Base-by-base conservation (phyloP, 2,797 vertebrate genomes). In the Balearica regulorum region DNA sequence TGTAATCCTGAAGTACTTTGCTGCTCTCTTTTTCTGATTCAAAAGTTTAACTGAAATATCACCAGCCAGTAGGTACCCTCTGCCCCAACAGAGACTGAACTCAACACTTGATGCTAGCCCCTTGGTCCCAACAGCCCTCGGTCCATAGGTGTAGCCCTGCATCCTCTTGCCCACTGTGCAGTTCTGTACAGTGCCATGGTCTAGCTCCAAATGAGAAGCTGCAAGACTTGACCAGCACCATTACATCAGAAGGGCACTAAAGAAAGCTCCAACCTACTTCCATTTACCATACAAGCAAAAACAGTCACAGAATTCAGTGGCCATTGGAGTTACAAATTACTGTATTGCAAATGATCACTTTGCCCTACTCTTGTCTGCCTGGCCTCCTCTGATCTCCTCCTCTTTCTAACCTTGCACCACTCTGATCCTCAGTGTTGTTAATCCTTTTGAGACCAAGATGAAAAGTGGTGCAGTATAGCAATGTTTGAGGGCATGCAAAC, bases 401-500 rank as follows among this genome's bases (percentile, higher is more conserved):
- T 88, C 60, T 93, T 96, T 83, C 93, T 90, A 97, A 95, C 71
- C 46, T 96, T 84, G 72, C 65, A 77, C 87, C 66, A 89, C 73
- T 91, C 46, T 97, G 95, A 96, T 94, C 85, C 81, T 64, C 58
- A 64, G 60, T 83, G 79, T 77, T 90, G 51, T 82, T 96, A 97
- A 96, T 93, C 90, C 89, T 94, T 92, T 91, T 49, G 70, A 97
- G 96, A 96, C 87, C 64, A 93, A 96, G 93, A 95, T 93, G 88
- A 96, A 97, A 97, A 96, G 48, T 78, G 53, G 54, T 92, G 71
- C 77, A 77, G 43, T 72, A 95, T 97, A 93, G 82, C 78, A 94
- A 71, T 61, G 77, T 92, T 96, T 96, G 68, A 96, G 96, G 90
- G 53, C 61, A 93, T 61, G 76, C 90, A 96, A 97, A 95, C 79